Evolutionary conservation across 2,797 vertebrate genomes (phyloP), one percentile per base, ranked within the genome.

Genomic region (Discoglossus pictus): DNA sequence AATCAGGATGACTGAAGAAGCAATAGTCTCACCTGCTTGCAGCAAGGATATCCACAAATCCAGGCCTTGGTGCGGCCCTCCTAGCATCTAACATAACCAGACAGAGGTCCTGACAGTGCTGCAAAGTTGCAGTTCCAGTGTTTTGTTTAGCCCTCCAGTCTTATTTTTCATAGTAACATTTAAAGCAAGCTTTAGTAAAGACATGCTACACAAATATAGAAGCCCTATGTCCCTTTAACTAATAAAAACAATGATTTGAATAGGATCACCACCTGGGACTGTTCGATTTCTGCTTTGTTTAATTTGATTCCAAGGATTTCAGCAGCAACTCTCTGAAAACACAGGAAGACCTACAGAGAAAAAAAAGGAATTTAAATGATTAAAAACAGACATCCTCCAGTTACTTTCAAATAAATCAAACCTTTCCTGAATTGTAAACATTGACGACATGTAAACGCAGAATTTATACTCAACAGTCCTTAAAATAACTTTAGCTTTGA

Each of bases 241-340:
- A 18, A 2, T 48, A 48, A 24, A 25, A 4, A 20, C 9, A 52
- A 20, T 63, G 72, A 65, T 75, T 65, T 50, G 27, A 8, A 8
- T 31, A 79, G 46, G 6, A 83, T 78, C 81, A 77, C 93, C 84
- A 99, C 97, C 96, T 99, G 97, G 61, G 95, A 99, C 86, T 99
- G 97, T 83, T 99, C 95, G 73, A 98, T 87, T 87, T 99, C 97
- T 73, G 97, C 96, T 90, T 95, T 99, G 88, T 98, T 99, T 81
- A 99, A 89, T 82, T 98, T 98, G 75, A 99, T 92, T 61, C 97
- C 96, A 44, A 98, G 91, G 78, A 99, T 95, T 73, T 99, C 97
- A 74, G 97, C 97, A 78, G 97, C 95, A 76, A 98, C 81, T 87
- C 91, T 93, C 86, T 99, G 97, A 89, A 99, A 99, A 87, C 96